Percentiles rank a stretch among this genome's conserved stretches.
Evolutionary conservation across 2,797 vertebrate genomes (phyloP).

Genomic region (Phalloptychus januarius): DNA sequence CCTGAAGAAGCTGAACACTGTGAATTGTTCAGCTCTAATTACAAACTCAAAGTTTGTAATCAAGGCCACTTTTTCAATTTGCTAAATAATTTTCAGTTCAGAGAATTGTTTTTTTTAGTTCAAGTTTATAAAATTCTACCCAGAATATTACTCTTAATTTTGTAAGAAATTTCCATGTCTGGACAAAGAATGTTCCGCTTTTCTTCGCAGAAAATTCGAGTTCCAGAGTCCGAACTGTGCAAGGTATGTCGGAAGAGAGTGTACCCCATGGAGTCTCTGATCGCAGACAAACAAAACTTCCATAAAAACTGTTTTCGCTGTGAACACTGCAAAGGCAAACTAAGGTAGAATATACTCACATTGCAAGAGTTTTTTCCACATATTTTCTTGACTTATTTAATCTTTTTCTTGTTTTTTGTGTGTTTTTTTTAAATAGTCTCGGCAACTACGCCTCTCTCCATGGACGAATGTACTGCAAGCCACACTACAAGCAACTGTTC

Average conservation of each 20-base stretch:
- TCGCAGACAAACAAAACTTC: conserved; percentile 95
- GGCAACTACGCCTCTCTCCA: conserved; percentile 98
- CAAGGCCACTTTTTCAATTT: not conserved
- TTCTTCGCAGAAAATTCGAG: conserved; percentile 85
- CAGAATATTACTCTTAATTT: not conserved
- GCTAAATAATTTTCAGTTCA: not conserved
- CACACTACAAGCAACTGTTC: conserved; percentile 98
- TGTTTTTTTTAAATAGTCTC: conserved; percentile 80
- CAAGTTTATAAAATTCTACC: not conserved
- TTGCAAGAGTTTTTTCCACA: not conserved
- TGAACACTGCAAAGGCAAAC: conserved; percentile 90
- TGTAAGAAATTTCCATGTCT: not conserved
- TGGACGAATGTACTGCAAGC: conserved; percentile 97
- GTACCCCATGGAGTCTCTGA: conserved; percentile 95
- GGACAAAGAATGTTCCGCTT: not conserved
- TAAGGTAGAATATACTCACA: conserved; percentile 84
- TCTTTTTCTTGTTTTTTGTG: not conserved
- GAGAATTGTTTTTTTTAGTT: not conserved
- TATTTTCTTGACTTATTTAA: not conserved
- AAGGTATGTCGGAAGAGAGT: conserved; percentile 92
- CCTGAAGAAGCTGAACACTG: not conserved
- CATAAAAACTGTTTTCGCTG: conserved; percentile 98
- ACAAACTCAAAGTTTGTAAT: not conserved
- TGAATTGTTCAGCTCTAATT: not conserved
- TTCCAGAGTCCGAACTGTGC: conserved; percentile 93